Evolutionary conservation across 1,140 invertebrate genomes (phyloP), one percentile per base, ranked within the genome.

Genomic region (Venturia canescens): DNA sequence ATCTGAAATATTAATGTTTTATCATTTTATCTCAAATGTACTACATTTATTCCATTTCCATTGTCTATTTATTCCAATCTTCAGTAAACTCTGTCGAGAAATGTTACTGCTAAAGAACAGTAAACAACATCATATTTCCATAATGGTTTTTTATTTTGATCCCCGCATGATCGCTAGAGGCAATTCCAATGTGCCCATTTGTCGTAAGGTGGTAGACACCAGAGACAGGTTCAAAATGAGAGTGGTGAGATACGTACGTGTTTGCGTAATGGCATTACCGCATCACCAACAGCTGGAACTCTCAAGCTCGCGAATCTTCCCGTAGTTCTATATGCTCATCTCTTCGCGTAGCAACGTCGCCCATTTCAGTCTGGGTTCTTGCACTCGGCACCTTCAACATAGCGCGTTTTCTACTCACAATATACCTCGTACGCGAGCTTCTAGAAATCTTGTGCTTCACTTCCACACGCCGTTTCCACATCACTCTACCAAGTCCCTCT

Each of bases 231-330:
- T 63, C 26, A 27, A 2, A 26, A 63, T 63, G 21, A 63, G 13
- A 63, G 60, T 63, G 23, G 0, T 3, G 60, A 27, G 23, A 69
- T 29, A 9, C 67, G 31, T 72, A 69, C 67, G 23, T 29, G 67
- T 72, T 72, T 48, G 2, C 70, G 70, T 26, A 44, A 70, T 34
- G 31, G 27, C 70, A 48, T 74, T 74, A 74, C 71, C 44, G 31
- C 69, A 71, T 71, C 69, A 71, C 29, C 69, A 34, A 26, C 31
- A 71, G 31, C 34, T n/a, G 48, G 31, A 71, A 50, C 48, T 44
- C 69, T 44, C 69, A 34, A 18, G 34, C 38, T 71, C 67, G 38
- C 38, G 38, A 44, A 9, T 44, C 38, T 44, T 13, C 38, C 5
- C 38, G 38, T 44, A 44, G 38, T 9, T 44, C 38, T 44, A 44